Conservation (phyloP, 2,888 invertebrate genomes). For the Alsophila aescularia region DNA sequence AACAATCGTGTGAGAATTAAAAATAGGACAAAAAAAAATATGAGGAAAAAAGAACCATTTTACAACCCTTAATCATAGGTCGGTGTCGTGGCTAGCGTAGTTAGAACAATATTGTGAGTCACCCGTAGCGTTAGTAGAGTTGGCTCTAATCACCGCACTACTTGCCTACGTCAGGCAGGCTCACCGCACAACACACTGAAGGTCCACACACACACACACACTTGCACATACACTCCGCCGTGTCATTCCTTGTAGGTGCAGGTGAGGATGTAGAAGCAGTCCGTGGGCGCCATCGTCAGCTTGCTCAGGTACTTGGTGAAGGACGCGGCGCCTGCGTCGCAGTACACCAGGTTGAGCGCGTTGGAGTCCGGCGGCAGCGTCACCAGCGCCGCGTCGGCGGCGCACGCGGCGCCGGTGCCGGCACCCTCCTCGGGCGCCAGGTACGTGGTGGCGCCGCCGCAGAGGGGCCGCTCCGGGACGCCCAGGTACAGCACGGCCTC, state of each 20-base stretch:
- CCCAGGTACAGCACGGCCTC: slow-evolving; percentile 66
- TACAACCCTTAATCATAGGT: too few species aligned
- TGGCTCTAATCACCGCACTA: too few species aligned
- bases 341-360: slow-evolving; percentile 87
- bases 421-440: slow-evolving; percentile 67
- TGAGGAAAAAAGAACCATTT: too few species aligned
- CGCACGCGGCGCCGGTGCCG: slow-evolving; percentile 34
- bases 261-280: slow-evolving; percentile 65
- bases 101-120: too few species aligned
- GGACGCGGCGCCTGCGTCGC: slow-evolving; percentile 78
- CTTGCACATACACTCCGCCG: too few species aligned
- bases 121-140: too few species aligned
- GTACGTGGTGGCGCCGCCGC: slow-evolving; percentile 61
- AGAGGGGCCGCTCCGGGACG: slow-evolving; percentile 46
- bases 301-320: slow-evolving; percentile 76
- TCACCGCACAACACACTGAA: too few species aligned
- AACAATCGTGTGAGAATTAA: too few species aligned
- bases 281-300: slow-evolving; percentile 50
- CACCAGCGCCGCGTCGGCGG: slow-evolving; percentile 71
- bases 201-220: too few species aligned
- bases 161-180: too few species aligned
- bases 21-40: too few species aligned
- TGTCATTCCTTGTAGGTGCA: slow-evolving; percentile 73
- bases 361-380: slow-evolving; percentile 87
- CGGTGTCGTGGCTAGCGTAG: too few species aligned